Conservation (phyloP, 2,797 vertebrate genomes). For the Phataginus tricuspis region DNA sequence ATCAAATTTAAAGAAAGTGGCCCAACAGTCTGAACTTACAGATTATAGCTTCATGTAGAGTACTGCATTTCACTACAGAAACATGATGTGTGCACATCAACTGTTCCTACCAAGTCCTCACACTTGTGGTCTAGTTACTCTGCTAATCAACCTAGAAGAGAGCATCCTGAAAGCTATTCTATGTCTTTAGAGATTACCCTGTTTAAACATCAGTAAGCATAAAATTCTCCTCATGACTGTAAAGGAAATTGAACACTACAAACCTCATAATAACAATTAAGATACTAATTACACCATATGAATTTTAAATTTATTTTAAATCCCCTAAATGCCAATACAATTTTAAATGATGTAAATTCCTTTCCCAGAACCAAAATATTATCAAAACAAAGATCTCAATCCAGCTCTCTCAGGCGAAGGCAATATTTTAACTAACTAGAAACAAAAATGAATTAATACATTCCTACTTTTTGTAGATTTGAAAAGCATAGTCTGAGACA, state of each 20-base stretch:
- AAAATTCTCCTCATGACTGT: background rate
- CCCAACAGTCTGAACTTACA: rapidly evolving
- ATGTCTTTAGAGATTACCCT: rapidly evolving
- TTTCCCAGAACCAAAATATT: constrained; percentile 43
- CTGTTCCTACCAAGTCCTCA: constrained; percentile 51
- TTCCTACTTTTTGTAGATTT: background rate
- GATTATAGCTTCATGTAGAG: background rate
- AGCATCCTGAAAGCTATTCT: background rate
- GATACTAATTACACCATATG: constrained; percentile 6
- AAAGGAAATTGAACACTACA: background rate
- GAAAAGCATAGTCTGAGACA: background rate
- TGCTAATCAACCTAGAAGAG: constrained; percentile 21
- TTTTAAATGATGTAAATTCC: background rate
- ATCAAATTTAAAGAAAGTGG: rapidly evolving
- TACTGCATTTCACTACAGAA: constrained; percentile 41
- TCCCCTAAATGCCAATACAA: constrained; percentile 6
- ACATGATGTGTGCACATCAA: background rate
- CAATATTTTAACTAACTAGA: background rate
- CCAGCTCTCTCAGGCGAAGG: background rate
- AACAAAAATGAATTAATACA: background rate
- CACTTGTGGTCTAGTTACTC: background rate
- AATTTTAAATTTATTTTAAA: constrained; percentile 45
- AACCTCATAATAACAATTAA: constrained; percentile 49
- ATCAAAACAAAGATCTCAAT: background rate
- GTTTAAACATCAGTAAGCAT: rapidly evolving